Percentiles rank a stretch among this genome's conserved stretches.
These are phyloP conservation scores for Drosophila anceps DNA, from an alignment of 2,888 invertebrate genomes.

Conservation along the genomic window DNA sequence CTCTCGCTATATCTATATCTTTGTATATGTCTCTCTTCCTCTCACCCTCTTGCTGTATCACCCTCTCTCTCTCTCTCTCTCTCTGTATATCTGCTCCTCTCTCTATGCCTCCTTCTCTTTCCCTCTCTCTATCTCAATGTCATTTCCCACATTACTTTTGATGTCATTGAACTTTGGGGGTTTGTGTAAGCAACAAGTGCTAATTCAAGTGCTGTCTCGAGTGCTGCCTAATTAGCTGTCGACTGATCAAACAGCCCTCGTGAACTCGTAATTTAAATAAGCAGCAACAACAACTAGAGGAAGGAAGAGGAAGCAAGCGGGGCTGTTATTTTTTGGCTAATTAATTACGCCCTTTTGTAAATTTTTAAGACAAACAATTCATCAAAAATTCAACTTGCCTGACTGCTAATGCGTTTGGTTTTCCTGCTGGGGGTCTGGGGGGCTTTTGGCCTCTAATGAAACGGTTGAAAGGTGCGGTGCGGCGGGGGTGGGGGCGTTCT, in stretches of 20 bases:
- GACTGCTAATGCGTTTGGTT: slow-evolving; percentile 51
- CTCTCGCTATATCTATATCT: background rate
- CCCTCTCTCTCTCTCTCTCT: background rate
- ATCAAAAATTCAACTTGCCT: slow-evolving; percentile 71
- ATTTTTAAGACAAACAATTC: slow-evolving; percentile 79
- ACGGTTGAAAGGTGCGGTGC: background rate
- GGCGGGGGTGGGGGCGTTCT: background rate
- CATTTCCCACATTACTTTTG: slow-evolving; percentile 7
- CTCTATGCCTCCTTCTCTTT: background rate
- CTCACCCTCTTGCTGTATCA: background rate
- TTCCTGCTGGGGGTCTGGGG: slow-evolving; percentile 13
- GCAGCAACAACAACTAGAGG: slow-evolving; percentile 26
- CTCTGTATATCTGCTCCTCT: background rate
- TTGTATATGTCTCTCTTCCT: background rate
- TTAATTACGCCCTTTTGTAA: slow-evolving; percentile 76
- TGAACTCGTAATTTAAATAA: slow-evolving; percentile 56
- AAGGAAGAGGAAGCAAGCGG: slow-evolving; percentile 5
- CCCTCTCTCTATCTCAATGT: background rate
- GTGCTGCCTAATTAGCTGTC: slow-evolving; percentile 68
- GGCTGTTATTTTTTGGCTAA: slow-evolving; percentile 59
- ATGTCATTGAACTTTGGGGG: slow-evolving; percentile 49
- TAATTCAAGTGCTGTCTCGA: slow-evolving; percentile 44
- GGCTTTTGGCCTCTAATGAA: background rate
- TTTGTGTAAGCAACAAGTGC: slow-evolving; percentile 44
- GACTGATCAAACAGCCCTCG: slow-evolving; percentile 65